Base-by-base conservation (phyloP, 2,797 vertebrate species). In the Ara ararauna region DNA sequence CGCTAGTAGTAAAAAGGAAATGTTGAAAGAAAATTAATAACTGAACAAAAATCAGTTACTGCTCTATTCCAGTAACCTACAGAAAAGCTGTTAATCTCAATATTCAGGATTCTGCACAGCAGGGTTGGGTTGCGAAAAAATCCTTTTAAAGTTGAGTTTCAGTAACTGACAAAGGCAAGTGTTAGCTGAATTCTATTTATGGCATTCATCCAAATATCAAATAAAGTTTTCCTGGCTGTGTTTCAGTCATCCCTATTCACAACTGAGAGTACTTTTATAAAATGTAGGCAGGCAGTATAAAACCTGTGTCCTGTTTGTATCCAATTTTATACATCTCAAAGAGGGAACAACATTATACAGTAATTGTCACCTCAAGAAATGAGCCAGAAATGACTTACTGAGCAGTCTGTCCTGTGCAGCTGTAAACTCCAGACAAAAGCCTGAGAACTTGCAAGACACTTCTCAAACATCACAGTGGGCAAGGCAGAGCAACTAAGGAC, bases 131-230 rank as follows among this genome's bases (percentile, higher is more conserved):
- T 94, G 84, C 95, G 89, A 96, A 94, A 96, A 96, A 96, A 97
- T 96, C 92, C 89, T 94, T 97, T 96, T 94, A 94, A 96, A 96
- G 93, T 94, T 94, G 91, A 95, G 94, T 95, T 96, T 97, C 92
- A 94, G 87, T 94, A 96, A 97, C 82, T 72, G 93, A 97, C 96
- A 97, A 95, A 95, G 80, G 93, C 94, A 96, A 94, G 93, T 94
- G 96, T 91, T 94, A 94, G 89, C 60, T 56, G 86, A 91, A 90
- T 81, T 95, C 89, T 93, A 86, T 93, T 91, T 74, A 64, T 94
- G 96, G 94, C 89, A 20, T 30, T 29, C 48, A 66, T 83, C 97
- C 94, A 97, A 93, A 75, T 74, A 97, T 81, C 94, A 92, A 93
- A 96, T 94, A 96, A 96, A 97, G 95, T 94, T 87, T 79, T 93